Evolutionary conservation across 2,888 invertebrate genomes (phyloP).

Genomic region (Hetaerina titia): DNA sequence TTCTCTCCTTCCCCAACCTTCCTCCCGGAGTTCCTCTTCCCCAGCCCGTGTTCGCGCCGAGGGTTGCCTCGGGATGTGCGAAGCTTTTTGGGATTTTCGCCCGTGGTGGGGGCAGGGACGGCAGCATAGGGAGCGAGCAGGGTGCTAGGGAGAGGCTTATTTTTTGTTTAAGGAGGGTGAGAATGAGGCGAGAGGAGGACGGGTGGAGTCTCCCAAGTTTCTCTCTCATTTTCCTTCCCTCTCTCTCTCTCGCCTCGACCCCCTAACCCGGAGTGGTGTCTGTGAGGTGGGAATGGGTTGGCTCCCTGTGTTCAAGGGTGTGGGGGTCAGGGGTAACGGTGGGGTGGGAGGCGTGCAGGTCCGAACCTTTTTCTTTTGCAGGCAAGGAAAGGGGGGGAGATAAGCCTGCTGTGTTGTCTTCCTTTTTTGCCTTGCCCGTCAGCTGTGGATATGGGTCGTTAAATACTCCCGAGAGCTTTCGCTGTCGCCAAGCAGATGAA

Average conservation of each 20-base stretch:
- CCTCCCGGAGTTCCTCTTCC: background rate
- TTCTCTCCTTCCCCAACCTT: background rate
- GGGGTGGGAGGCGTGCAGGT: background rate
- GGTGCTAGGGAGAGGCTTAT: background rate
- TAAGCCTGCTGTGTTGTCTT: background rate
- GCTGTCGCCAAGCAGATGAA: background rate
- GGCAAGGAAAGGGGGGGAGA: background rate
- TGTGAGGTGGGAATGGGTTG: background rate
- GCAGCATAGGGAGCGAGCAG: background rate
- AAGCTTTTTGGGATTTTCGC: background rate
- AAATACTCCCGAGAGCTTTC: constrained; percentile 30
- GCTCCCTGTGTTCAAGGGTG: constrained; percentile 3
- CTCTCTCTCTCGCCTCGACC: background rate
- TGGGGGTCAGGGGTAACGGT: background rate
- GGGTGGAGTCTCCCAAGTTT: background rate
- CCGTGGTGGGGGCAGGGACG: background rate
- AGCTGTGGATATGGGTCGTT: constrained; percentile 54
- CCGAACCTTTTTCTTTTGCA: background rate
- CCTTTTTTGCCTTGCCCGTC: background rate
- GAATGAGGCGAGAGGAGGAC: background rate
- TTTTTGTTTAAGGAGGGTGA: constrained; percentile 14
- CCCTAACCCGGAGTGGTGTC: background rate
- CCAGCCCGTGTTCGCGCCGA: background rate
- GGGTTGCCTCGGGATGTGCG: background rate
- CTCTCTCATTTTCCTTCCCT: background rate